Evolutionary conservation across 2,888 invertebrate genomes (phyloP), one percentile per base, ranked within the genome.

Genomic region (Muscina levida): DNA sequence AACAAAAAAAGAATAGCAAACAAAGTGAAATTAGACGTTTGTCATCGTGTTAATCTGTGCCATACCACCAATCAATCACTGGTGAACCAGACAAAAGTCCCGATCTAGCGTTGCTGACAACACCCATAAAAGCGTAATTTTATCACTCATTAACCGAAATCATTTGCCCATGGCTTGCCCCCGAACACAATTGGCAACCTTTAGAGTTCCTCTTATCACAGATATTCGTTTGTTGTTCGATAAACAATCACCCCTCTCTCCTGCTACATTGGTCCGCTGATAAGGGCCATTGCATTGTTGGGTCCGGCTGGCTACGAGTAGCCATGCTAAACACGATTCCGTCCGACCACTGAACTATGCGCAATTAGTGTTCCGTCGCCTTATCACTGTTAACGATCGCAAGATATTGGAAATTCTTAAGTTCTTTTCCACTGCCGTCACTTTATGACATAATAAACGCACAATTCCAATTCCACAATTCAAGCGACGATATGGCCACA

Each of bases 181-280:
- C 31, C 31, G 31, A 8, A 8, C 31, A 31, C 31, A 5, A 31
- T 8, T 31, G 3, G 31, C 31, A 77, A 53, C 31, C 51, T 72
- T 72, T 31, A 42, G 31, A 62, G 22, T 39, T 48, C n/a, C 31
- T 39, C 37, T 77, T 77, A 72, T 65, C 72, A 46, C n/a, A 31
- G 15, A n/a, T 53, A 62, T 31, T 72, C 11, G 17, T 19, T 19
- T 22, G 44, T 44, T 62, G 42, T 39, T 13, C 24, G 31, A 65
- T 72, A 13, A 8, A 53, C 11, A 11, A 53, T 13, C 62, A n/a
- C n/a, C n/a, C n/a, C n/a, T n/a, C n/a, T n/a, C n/a, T n/a, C 10
- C 51, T 67, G 51, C 62, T 65, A 17, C 19, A 70, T 44, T 51
- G 67, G n/a, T 46, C 57, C 17, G 26, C 10, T 56, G 77, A 77